Percentiles rank a stretch among this genome's conserved stretches.
phyloP scores from a whole-genome alignment of 2,888 invertebrate genomes.

The Lobophora halterata region DNA sequence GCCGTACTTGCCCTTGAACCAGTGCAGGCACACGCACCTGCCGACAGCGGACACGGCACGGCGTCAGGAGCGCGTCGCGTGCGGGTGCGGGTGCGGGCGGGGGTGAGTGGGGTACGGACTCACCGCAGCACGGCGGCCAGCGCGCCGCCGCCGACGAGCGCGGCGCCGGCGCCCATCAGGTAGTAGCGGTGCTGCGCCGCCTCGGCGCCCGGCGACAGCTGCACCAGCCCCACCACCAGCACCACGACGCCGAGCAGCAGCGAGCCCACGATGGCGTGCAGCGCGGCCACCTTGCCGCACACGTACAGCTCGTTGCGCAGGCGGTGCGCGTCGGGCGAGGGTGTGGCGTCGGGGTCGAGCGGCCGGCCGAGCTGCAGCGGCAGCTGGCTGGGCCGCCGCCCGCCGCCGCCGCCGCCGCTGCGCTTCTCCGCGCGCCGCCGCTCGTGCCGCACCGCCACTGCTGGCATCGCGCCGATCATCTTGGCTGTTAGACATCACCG shows the following conservation, averaged over 20 bases:
- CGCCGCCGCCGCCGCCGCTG: conserved; percentile 73
- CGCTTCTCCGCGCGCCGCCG: conserved; percentile 87
- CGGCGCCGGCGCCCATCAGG: conserved; percentile 84
- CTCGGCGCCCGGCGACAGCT: conserved; percentile 88
- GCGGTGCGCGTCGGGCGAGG: conserved; percentile 81
- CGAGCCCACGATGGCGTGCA: conserved; percentile 88
- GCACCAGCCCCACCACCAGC: conserved; percentile 87
- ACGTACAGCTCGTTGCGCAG: conserved; percentile 85
- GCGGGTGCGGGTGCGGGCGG: neutral
- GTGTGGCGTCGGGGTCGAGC: conserved; percentile 83
- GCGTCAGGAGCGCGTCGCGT: neutral
- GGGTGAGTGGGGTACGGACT: neutral
- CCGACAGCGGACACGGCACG: neutral
- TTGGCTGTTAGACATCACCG: conserved; percentile 58
- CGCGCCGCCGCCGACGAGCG: conserved; percentile 82
- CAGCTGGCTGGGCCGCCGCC: conserved; percentile 83
- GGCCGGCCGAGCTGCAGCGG: conserved; percentile 84
- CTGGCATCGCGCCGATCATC: conserved; percentile 94
- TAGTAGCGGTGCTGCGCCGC: conserved; percentile 87
- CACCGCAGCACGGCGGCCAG: conserved; percentile 84
- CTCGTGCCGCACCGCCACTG: conserved; percentile 91
- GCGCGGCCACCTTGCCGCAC: conserved; percentile 87
- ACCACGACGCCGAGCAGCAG: conserved; percentile 87
- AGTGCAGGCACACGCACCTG: conserved; percentile 85
- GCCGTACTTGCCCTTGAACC: conserved; percentile 74